phyloP scores from a whole-genome alignment of 2,888 invertebrate species.

The Argyresthia goedartella region DNA sequence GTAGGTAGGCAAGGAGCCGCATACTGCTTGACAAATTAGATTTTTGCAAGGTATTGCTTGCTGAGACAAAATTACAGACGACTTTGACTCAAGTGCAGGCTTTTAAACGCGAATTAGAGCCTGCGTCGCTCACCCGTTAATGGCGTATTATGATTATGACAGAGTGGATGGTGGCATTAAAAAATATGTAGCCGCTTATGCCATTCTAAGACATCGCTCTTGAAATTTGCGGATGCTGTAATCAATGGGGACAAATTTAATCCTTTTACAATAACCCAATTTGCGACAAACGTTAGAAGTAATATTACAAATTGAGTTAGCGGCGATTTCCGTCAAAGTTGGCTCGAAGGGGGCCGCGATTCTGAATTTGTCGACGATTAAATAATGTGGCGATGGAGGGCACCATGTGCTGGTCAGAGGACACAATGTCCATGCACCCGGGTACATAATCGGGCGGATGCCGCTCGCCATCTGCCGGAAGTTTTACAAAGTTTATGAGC shows the following conservation, averaged over 20 bases:
- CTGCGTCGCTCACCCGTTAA: slow-evolving; percentile 57
- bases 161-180: slow-evolving; percentile 50
- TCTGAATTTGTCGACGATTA: neutral
- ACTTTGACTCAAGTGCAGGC: slow-evolving; percentile 68
- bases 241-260: slow-evolving; percentile 12
- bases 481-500: slow-evolving; percentile 66
- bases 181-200: slow-evolving; percentile 39
- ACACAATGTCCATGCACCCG: slow-evolving; percentile 11
- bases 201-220: neutral
- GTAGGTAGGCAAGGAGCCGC: neutral
- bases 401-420: neutral
- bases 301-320: slow-evolving; percentile 1
- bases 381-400: neutral
- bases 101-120: slow-evolving; percentile 68
- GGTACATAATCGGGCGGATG: slow-evolving; percentile 38
- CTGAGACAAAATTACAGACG: slow-evolving; percentile 64
- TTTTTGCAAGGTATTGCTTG: slow-evolving; percentile 61
- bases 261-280: slow-evolving; percentile 12
- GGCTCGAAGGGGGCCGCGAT: neutral
- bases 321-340: neutral
- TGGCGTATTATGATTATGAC: slow-evolving; percentile 66
- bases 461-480: slow-evolving; percentile 61
- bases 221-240: slow-evolving; percentile 7
- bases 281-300: slow-evolving; percentile 2
- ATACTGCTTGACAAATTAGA: slow-evolving; percentile 57